Evolutionary conservation across 2,113 vertebrate genomes (phyloP).

Genomic region (Boulengeromyrus knoepffleri): DNA sequence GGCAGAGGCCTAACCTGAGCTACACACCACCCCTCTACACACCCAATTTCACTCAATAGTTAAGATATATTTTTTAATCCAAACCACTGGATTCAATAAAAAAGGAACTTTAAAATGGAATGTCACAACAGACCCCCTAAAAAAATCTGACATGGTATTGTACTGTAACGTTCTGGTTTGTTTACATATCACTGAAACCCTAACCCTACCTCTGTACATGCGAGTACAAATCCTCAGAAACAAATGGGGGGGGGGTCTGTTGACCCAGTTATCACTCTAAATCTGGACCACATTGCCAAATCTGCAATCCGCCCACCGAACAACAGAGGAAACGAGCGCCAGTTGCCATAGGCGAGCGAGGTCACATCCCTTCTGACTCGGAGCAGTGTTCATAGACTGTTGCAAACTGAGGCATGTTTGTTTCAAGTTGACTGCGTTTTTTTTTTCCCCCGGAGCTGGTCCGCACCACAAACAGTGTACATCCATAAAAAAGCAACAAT

Average conservation of each 20-base stretch:
- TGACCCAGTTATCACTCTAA: not conserved
- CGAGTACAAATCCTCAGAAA: not conserved
- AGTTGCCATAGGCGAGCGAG: not conserved
- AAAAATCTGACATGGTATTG: not conserved
- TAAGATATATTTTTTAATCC: not conserved
- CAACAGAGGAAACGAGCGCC: not conserved
- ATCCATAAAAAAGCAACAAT: not conserved
- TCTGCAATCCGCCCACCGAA: not conserved
- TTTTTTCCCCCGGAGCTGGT: not conserved
- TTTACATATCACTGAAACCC: not conserved
- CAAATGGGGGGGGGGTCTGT: not conserved
- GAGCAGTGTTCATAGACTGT: not conserved
- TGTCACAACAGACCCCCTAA: not conserved
- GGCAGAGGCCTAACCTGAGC: not conserved
- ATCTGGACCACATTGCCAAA: not conserved
- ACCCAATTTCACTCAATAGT: not conserved
- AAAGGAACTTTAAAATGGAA: not conserved
- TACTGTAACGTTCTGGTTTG: not conserved
- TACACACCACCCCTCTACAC: not conserved
- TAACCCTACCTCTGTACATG: not conserved
- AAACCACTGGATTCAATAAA: not conserved
- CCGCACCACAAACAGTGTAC: not conserved
- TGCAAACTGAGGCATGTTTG: not conserved
- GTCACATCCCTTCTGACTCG: not conserved
- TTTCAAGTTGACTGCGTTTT: not conserved